A percentile compares a stretch with the other conserved stretches of the same genome.
phyloP scores from a whole-genome alignment of 35 echinoderm and acorn worm species.

The Patiria miniata region DNA sequence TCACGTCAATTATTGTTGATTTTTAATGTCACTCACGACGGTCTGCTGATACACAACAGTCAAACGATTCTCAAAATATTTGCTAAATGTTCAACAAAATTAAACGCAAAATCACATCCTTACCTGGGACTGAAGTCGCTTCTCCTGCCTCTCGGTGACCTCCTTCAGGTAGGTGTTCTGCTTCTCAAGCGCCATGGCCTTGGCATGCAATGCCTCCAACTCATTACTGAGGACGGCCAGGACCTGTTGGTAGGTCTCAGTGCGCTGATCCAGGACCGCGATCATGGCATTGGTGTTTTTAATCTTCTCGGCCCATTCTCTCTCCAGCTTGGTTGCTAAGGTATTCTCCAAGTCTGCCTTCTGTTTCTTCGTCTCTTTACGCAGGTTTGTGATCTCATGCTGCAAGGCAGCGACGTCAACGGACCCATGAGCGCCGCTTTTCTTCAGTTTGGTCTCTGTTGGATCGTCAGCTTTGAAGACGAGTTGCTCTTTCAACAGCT shows the following conservation, averaged over 20 bases:
- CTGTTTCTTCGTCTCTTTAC: neutral
- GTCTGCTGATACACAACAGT: neutral
- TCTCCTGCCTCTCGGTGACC: conserved; percentile 31
- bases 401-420: neutral
- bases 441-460: neutral
- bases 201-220: conserved; percentile 18
- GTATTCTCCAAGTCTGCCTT: neutral
- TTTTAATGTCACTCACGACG: too few relatives aligned
- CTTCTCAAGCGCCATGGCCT: neutral
- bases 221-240: conserved; percentile 36
- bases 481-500: neutral
- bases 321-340: neutral
- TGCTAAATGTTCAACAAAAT: too few relatives aligned
- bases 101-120: conserved; percentile 14
- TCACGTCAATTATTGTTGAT: too few relatives aligned
- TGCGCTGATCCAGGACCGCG: conserved; percentile 12
- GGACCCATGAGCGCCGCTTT: neutral
- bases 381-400: neutral
- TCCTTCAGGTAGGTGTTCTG: conserved; percentile 39
- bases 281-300: neutral
- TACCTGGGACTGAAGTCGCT: conserved; percentile 27
- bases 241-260: conserved; percentile 24
- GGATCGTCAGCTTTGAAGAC: neutral
- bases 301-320: neutral
- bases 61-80: too few relatives aligned